Evolutionary conservation across 2,888 invertebrate species (phyloP), one percentile per base, ranked within the genome.

Genomic region (Leucophenga montana): DNA sequence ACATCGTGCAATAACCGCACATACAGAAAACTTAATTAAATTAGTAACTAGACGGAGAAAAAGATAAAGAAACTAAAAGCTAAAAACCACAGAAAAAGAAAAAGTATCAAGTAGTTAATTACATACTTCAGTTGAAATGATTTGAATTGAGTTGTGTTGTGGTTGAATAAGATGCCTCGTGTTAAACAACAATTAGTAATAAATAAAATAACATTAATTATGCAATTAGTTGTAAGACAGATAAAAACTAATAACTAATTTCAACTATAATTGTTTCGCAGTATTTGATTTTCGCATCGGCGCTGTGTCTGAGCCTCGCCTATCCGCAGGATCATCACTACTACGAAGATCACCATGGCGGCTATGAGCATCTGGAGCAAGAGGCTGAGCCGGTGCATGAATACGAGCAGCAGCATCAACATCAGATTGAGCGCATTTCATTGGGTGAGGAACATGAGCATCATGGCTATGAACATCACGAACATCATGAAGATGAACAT

Each of bases 401-500:
- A 31, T 86, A 87, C 73, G 87, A 82, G 11, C 39, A 39, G 3
- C 22, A 83, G 83, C n/a, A n/a, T 33, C 78, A 75, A 22, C 85
- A 85, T 75, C 86, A 87, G 74, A 70, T 88, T 48, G 85, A 87
- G 61, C 85, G 88, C 74, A 80, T 85, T 50, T 85, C 88, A 0
- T 67, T 85, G 70, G 87, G 85, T 39, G 86, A 87, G 14, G 83
- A 91, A 50, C 90, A 92, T 76, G 78, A 85, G 69, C 68, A 57
- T 9, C 72, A 69, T 64, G 77, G 74, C 20, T 74, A 75, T 48
- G 79, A 76, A 59, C 77, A 79, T 44, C 80, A 92, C 75, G 78
- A 85, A 70, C 80, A 84, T 59, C 83, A 84, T 64, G 85, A 87
- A 71, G 88, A 92, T 67, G 91, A 92, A 77, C 91, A 91, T 78